phyloP scores from a whole-genome alignment of 1,140 invertebrate genomes.

The Drosophila tani region DNA sequence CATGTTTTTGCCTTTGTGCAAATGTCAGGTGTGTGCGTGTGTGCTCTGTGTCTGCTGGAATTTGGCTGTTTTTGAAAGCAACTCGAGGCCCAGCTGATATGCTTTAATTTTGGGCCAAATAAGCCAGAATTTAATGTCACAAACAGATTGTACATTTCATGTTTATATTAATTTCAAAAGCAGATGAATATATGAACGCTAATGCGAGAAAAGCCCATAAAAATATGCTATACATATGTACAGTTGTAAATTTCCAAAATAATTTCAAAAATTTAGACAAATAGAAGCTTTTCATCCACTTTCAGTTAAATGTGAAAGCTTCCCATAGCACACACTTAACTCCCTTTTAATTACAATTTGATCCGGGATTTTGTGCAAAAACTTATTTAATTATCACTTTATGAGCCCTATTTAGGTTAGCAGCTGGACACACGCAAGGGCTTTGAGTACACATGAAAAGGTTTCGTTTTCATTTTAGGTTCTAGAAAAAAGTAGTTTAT shows the following conservation, averaged over 20 bases:
- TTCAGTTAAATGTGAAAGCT: not conserved
- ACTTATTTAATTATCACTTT: conserved; percentile 71
- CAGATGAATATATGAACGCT: not conserved
- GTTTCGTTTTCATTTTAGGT: conserved; percentile 58
- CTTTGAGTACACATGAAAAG: conserved; percentile 62
- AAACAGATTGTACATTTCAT: too few relatives aligned
- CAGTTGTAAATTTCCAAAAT: not conserved
- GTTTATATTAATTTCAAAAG: not conserved
- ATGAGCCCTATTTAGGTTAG: conserved; percentile 65
- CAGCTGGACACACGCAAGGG: conserved; percentile 18
- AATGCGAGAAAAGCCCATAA: not conserved
- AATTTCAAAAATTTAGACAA: not conserved
- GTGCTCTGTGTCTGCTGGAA: conserved; percentile 7
- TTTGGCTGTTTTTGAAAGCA: conserved; percentile 11
- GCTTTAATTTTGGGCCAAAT: conserved; percentile 9
- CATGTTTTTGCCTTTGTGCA: conserved; percentile 37
- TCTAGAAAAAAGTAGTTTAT: conserved; percentile 26
- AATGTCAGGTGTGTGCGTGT: conserved; percentile 33
- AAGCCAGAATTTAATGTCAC: not conserved
- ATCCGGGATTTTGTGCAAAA: conserved; percentile 18
- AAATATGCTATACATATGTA: not conserved
- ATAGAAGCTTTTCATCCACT: not conserved
- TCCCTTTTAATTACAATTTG: conserved; percentile 2
- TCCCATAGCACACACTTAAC: not conserved
- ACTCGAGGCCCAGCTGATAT: not conserved